Conservation (phyloP, 2,113 vertebrate genomes). For the Synchiropus splendidus region DNA sequence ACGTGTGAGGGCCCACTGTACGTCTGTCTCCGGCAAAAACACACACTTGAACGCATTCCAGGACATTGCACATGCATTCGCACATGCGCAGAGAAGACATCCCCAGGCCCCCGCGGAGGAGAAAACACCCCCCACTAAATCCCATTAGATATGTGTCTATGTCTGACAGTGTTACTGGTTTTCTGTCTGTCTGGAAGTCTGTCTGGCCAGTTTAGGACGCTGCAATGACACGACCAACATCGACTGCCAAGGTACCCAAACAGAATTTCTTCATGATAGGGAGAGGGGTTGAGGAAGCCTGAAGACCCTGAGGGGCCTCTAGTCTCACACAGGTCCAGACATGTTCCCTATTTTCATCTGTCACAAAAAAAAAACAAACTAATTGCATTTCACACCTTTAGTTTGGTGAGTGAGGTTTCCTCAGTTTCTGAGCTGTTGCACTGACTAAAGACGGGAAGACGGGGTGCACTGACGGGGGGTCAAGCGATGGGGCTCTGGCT, state of each 20-base stretch:
- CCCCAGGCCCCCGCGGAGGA: neutral
- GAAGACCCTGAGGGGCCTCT: constrained; percentile 41
- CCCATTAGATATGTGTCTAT: constrained; percentile 26
- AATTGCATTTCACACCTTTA: constrained; percentile 69
- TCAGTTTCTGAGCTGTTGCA: too few relatives aligned
- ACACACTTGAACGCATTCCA: constrained; percentile 40
- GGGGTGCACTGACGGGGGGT: too few relatives aligned
- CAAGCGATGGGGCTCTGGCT: too few relatives aligned
- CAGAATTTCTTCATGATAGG: constrained; percentile 19
- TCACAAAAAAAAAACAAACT: constrained; percentile 12
- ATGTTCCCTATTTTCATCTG: constrained; percentile 29
- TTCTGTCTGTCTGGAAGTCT: constrained; percentile 21
- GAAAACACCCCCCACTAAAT: neutral
- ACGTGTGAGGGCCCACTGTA: constrained; percentile 40
- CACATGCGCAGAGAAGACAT: neutral
- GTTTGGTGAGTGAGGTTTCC: too few relatives aligned
- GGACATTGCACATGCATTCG: constrained; percentile 12
- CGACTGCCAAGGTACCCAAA: too few relatives aligned
- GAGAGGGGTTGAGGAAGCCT: constrained; percentile 34
- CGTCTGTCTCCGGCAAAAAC: constrained; percentile 18
- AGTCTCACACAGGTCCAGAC: constrained; percentile 46
- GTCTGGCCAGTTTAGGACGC: constrained; percentile 26
- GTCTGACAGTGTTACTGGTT: constrained; percentile 28
- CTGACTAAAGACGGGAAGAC: too few relatives aligned
- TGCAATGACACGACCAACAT: constrained; percentile 9